phyloP scores from a whole-genome alignment of 2,797 vertebrate species.

The Ispidina lecontei region DNA sequence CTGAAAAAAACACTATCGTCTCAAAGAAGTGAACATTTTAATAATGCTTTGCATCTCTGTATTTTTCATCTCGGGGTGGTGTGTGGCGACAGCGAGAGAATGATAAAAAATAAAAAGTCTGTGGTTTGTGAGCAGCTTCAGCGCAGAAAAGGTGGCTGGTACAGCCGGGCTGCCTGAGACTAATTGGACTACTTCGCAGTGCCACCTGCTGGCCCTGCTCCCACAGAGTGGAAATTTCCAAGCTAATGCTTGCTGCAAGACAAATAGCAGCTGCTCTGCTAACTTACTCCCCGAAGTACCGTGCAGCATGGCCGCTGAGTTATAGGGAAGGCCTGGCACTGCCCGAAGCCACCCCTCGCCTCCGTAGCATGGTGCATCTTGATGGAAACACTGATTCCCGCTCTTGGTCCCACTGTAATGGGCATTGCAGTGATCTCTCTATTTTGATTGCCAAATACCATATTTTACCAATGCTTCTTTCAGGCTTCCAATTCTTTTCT shows the following conservation, averaged over 20 bases:
- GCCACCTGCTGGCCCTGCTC: constrained; percentile 64
- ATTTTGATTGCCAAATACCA: fast-evolving
- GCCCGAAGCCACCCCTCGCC: background rate
- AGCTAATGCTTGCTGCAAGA: fast-evolving
- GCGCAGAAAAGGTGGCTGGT: background rate
- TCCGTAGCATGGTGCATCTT: fast-evolving
- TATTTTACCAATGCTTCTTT: background rate
- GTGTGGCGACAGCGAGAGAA: background rate
- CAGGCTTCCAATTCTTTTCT: fast-evolving
- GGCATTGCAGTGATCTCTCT: fast-evolving
- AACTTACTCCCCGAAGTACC: fast-evolving
- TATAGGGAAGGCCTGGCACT: background rate
- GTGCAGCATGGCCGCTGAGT: background rate
- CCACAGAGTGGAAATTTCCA: constrained; percentile 65
- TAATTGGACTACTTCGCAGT: constrained; percentile 15
- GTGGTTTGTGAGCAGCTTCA: background rate
- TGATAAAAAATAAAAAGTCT: background rate
- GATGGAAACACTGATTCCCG: fast-evolving
- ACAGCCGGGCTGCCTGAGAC: background rate
- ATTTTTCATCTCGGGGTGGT: background rate
- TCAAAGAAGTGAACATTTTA: background rate
- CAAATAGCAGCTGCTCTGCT: fast-evolving
- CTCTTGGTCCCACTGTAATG: fast-evolving
- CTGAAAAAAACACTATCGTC: too few relatives aligned
- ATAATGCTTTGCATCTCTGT: background rate